Evolutionary conservation across 2,797 vertebrate species (phyloP), one percentile per base, ranked within the genome.

Genomic region (Sparidentex hasta): DNA sequence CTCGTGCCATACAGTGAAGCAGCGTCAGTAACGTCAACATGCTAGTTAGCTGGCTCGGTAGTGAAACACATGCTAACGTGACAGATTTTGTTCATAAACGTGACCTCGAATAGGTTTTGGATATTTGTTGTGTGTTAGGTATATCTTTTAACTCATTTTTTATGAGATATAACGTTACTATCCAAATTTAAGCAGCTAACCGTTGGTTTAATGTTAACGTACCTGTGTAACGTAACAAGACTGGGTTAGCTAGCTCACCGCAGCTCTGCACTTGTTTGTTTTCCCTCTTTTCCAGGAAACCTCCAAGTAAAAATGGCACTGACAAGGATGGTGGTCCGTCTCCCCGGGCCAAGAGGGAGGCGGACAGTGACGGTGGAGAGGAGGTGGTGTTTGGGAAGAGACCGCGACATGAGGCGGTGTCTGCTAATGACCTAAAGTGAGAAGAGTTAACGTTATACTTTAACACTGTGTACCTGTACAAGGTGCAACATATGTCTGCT

Each of bases 371-470:
- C 25, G 89, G 73, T 9, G 82, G 92, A 2, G 97, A 98, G 52
- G 96, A 96, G 64, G 81, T 90, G 1, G 63, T 94, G 83, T 95
- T 96, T 44, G 96, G 85, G 64, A 99, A 99, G 89, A 99, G 96
- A 38, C 73, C 94, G 3, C 97, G 95, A 68, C 67, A 96, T 38
- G 97, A 98, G 21, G 85, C 96, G 0, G 65, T 92, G 8, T 41
- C 95, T 14, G 76, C 95, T 0, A 97, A 96, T 76, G 98, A 99
- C 73, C 52, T 96, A 4, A 98, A 96, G 98, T 99, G 94, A 93
- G 94, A 82, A 8, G 2, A 46, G 2, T 18, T 55, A 7, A 12
- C 27, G 46, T 16, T 46, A 11, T 38, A 11, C 38, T 4, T 66
- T 8, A 41, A 52, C 7, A n/a, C 43, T 17, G 17, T 16, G 3